These are phyloP conservation scores for Hypomecis atomaria DNA, from an alignment of 2,888 invertebrate genomes.

Conservation along the genomic window DNA sequence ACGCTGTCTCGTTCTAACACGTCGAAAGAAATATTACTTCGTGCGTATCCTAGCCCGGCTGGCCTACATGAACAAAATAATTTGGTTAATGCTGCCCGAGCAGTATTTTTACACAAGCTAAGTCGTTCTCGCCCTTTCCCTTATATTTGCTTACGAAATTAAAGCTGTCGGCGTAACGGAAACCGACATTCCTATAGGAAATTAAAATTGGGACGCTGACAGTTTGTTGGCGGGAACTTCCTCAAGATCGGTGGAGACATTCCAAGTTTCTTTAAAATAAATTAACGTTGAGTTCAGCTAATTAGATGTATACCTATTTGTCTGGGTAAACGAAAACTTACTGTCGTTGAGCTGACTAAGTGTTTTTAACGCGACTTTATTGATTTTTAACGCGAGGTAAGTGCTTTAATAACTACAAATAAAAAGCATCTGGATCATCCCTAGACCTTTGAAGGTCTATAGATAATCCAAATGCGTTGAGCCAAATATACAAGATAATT, in stretches of 20 bases:
- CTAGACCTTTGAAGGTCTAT: no score
- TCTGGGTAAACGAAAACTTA: background rate
- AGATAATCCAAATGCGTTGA: no score
- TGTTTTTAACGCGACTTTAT: no score
- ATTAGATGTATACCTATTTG: background rate
- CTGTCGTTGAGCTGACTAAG: background rate
- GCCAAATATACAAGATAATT: no score
- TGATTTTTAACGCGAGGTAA: background rate
- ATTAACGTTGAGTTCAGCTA: conserved; percentile 7
- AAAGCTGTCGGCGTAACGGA: conserved; percentile 15
- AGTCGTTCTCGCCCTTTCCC: background rate
- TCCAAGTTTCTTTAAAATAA: conserved; percentile 12
- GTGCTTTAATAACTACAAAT: no score
- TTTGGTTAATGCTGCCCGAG: no score
- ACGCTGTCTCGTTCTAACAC: no score
- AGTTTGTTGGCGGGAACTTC: conserved; percentile 16
- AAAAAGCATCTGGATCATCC: no score
- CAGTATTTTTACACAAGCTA: background rate
- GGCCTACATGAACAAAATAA: no score
- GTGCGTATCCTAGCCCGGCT: no score
- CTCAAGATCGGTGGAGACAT: conserved; percentile 1
- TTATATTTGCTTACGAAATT: conserved; percentile 13
- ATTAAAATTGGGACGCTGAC: conserved; percentile 22
- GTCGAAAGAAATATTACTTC: no score
- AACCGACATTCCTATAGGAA: conserved; percentile 21